phyloP scores from a whole-genome alignment of 2,888 invertebrate species.

The Aphodius granarius region DNA sequence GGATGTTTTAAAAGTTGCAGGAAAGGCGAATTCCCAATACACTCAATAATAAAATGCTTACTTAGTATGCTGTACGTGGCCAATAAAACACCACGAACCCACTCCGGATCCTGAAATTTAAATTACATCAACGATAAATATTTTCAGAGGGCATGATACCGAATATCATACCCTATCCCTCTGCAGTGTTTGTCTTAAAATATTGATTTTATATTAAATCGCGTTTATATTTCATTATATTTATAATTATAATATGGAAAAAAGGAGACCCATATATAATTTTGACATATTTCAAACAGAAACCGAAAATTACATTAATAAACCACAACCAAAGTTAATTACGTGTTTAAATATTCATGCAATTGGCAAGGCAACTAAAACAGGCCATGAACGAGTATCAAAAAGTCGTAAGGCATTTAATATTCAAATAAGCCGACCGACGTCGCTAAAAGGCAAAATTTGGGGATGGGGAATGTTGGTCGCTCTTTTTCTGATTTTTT shows the following conservation, averaged over 20 bases:
- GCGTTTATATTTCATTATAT: background rate
- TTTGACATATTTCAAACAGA: too few relatives aligned
- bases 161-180: background rate
- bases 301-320: too few relatives aligned
- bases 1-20: background rate
- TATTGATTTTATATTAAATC: background rate
- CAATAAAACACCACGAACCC: background rate
- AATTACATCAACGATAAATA: background rate
- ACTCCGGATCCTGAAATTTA: background rate
- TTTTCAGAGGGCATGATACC: background rate
- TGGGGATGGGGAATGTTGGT: slow-evolving; percentile 1
- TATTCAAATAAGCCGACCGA: background rate
- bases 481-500: background rate
- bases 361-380: too few relatives aligned
- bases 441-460: background rate
- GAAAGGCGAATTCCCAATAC: background rate
- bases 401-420: background rate
- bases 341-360: too few relatives aligned
- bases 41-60: background rate
- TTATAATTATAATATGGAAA: too few relatives aligned
- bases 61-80: background rate
- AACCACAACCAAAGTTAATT: too few relatives aligned
- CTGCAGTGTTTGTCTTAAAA: background rate
- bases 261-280: too few relatives aligned
- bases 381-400: background rate